Conservation (phyloP, 2,113 vertebrate genomes). For the Limnothrissa miodon region DNA sequence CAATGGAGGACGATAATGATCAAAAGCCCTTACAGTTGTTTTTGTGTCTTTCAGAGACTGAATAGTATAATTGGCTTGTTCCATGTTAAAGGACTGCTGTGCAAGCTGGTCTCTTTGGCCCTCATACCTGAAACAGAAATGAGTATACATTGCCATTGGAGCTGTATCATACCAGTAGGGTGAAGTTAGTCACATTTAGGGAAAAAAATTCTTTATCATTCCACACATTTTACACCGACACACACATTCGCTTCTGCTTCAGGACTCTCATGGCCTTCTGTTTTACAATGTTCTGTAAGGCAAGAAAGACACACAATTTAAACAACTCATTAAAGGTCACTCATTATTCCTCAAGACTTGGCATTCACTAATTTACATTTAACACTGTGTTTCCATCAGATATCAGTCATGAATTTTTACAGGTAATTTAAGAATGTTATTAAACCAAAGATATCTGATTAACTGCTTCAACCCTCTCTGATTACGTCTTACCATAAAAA, state of each 20-base stretch:
- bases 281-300: constrained; percentile 93
- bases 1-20: too few relatives aligned
- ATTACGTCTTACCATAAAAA: too few relatives aligned
- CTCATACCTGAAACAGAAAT: constrained; percentile 81
- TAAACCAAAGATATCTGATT: too few relatives aligned
- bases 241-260: constrained; percentile 98
- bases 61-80: constrained; percentile 98
- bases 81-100: constrained; percentile 99
- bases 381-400: too few relatives aligned
- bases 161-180: background rate
- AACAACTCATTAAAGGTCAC: background rate
- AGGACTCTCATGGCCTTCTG: constrained; percentile 96
- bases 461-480: too few relatives aligned
- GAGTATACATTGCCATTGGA: background rate
- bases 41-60: constrained; percentile 97
- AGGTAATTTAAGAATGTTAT: too few relatives aligned
- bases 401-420: too few relatives aligned
- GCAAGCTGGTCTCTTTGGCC: constrained; percentile 92
- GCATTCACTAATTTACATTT: too few relatives aligned
- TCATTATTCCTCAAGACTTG: too few relatives aligned
- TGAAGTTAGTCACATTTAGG: background rate
- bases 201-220: background rate
- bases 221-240: constrained; percentile 39
- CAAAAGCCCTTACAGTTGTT: constrained; percentile 82
- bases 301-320: constrained; percentile 45